Evolutionary conservation across 2,797 vertebrate genomes (phyloP).

Genomic region (Tragopan temminckii): DNA sequence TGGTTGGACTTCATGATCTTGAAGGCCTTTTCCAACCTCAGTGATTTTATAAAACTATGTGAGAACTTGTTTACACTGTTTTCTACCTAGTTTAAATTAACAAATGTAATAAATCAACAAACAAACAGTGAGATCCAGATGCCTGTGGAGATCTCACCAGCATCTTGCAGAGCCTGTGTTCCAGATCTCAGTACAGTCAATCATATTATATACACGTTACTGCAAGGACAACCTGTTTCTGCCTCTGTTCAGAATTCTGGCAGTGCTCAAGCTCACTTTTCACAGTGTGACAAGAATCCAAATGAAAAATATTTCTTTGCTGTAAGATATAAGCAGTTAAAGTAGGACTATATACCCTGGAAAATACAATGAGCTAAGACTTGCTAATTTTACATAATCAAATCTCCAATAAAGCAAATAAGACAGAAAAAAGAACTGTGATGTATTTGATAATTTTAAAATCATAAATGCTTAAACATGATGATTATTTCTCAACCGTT

Average conservation of each 20-base stretch:
- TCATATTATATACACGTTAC: neutral
- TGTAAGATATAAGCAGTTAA: neutral
- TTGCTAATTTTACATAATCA: neutral
- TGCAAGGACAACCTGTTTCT: neutral
- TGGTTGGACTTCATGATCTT: neutral
- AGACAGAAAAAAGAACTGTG: neutral
- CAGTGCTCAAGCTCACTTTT: neutral
- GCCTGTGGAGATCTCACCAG: neutral
- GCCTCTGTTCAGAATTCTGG: neutral
- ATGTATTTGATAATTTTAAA: conserved; percentile 4
- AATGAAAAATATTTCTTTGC: neutral
- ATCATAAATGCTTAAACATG: neutral
- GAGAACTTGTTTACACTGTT: neutral
- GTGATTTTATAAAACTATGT: neutral
- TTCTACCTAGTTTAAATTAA: neutral
- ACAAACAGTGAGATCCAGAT: neutral
- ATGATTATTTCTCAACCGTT: neutral
- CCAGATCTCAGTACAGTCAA: neutral
- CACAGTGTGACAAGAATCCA: neutral
- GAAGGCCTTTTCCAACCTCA: neutral
- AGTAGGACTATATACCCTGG: neutral
- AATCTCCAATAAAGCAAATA: neutral
- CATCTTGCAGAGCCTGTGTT: neutral
- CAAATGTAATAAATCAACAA: neutral
- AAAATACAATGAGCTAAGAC: neutral